These are phyloP conservation scores for Astreopora myriophthalma DNA, from an alignment of 64 coral and sea anemone species.

Conservation along the genomic window DNA sequence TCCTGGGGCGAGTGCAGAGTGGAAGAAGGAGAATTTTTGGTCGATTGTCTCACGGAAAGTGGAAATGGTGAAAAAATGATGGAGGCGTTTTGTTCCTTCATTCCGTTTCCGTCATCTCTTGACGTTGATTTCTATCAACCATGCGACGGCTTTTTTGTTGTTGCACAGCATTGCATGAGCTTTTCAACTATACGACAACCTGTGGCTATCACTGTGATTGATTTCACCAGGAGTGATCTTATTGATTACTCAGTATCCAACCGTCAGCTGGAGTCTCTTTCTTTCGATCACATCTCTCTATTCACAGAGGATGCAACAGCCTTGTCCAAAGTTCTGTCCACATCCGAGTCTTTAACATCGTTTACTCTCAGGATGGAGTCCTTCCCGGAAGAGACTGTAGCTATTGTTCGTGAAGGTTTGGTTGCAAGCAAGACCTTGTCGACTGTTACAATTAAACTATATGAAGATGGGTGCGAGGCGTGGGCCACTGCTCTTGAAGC, in stretches of 20 bases:
- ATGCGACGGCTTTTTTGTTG: too few species aligned
- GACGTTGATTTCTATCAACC: too few species aligned
- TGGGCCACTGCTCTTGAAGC: neutral
- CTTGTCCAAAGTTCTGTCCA: too few species aligned
- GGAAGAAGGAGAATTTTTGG: neutral
- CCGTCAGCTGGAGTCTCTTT: too few species aligned
- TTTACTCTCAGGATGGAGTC: too few species aligned
- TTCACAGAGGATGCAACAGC: too few species aligned
- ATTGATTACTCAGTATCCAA: neutral
- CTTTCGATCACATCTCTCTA: too few species aligned
- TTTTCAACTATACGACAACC: neutral
- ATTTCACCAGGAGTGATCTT: neutral
- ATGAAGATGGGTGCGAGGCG: neutral
- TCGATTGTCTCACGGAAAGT: neutral
- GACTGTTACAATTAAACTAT: neutral
- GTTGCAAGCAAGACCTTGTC: neutral
- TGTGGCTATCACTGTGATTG: neutral
- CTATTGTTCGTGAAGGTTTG: neutral
- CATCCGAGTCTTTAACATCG: too few species aligned
- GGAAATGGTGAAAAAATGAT: neutral
- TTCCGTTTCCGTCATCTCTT: neutral
- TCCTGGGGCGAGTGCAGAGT: neutral
- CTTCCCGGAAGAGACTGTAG: neutral
- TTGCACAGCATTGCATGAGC: neutral
- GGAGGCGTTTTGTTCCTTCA: neutral